phyloP scores from a whole-genome alignment of 2,888 invertebrate genomes.

The Netelia melanura region DNA sequence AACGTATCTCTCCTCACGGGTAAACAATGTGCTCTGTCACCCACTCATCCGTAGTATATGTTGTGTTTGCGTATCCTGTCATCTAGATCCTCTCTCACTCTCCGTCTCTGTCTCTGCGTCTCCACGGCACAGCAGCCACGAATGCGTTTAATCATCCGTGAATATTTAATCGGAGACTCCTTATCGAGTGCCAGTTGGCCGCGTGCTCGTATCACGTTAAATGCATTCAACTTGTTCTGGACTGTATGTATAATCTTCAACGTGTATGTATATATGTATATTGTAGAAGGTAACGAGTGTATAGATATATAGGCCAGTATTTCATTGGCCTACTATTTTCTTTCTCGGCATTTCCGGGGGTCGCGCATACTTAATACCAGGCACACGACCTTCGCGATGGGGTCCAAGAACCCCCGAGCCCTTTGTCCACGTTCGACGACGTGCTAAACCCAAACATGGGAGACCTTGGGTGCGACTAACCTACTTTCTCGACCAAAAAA shows the following conservation, averaged over 20 bases:
- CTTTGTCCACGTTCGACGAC: no score
- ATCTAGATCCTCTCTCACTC: slow-evolving; percentile 45
- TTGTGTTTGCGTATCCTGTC: not conserved
- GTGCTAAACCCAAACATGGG: no score
- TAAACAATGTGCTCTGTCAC: slow-evolving; percentile 55
- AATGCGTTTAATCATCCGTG: not conserved
- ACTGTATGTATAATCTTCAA: not conserved
- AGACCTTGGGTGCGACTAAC: no score
- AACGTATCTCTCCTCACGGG: slow-evolving; percentile 55
- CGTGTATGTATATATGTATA: no score
- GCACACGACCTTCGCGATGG: no score
- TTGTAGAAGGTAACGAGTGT: no score
- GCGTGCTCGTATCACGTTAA: slow-evolving; percentile 39
- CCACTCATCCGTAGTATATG: slow-evolving; percentile 16
- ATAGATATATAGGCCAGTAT: no score
- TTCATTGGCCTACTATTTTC: no score
- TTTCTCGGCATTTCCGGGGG: no score
- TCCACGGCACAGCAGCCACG: not conserved
- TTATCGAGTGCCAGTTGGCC: slow-evolving; percentile 63
- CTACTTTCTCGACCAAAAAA: no score
- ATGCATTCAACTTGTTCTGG: slow-evolving; percentile 39
- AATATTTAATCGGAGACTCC: slow-evolving; percentile 53
- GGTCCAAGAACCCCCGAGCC: no score
- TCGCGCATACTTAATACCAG: no score
- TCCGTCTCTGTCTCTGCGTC: slow-evolving; percentile 14